Conservation (phyloP, 2,797 vertebrate species). For the Anolis apletophallus region DNA sequence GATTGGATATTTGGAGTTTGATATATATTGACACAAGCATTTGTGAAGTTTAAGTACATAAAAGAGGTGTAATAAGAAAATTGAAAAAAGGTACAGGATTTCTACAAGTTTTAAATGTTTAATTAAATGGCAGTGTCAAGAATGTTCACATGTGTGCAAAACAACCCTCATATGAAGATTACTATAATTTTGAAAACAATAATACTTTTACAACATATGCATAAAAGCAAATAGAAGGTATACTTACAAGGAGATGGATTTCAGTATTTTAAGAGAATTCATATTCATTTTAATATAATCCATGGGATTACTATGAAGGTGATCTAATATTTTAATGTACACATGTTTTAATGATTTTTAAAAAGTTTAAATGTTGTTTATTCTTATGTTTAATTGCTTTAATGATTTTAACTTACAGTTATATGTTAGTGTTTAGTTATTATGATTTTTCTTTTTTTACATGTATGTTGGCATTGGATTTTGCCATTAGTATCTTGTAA, state of each 20-base stretch:
- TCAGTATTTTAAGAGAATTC: neutral
- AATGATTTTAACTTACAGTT: no score
- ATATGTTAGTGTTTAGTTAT: no score
- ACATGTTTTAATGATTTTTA: no score
- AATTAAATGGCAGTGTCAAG: constrained; percentile 45
- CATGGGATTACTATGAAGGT: neutral
- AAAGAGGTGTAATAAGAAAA: constrained; percentile 52
- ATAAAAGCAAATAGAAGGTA: neutral
- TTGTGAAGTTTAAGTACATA: constrained; percentile 62
- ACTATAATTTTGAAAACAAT: constrained; percentile 38
- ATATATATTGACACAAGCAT: constrained; percentile 55
- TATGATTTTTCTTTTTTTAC: no score
- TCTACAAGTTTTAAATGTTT: constrained; percentile 46
- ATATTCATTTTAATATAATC: neutral
- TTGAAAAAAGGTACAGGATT: constrained; percentile 47
- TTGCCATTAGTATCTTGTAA: no score
- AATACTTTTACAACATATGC: neutral
- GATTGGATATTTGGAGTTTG: constrained; percentile 66
- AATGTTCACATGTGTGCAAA: constrained; percentile 13
- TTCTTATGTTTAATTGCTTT: no score
- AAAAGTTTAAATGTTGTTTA: no score
- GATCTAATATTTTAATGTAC: neutral
- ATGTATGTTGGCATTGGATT: no score
- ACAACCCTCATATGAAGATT: constrained; percentile 16
- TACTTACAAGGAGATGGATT: neutral